Evolutionary conservation across 2,797 vertebrate genomes (phyloP).

Genomic region (Gymnoscopelus microlampas): DNA sequence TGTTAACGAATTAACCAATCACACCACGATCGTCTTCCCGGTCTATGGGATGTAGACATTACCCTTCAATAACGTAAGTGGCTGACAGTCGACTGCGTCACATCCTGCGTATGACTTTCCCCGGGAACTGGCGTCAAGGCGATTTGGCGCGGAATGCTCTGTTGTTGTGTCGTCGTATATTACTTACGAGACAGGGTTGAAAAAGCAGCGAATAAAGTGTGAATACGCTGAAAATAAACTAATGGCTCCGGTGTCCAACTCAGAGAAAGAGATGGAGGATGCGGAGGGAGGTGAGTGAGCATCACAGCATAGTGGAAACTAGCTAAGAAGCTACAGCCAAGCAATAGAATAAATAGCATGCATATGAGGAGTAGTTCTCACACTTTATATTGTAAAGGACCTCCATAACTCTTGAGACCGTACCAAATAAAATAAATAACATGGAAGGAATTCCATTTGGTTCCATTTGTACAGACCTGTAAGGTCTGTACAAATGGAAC

Average conservation of each 20-base stretch:
- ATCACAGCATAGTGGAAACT: neutral
- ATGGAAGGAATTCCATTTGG: no score
- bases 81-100: constrained; percentile 51
- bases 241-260: constrained; percentile 81
- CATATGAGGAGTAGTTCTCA: no score
- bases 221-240: constrained; percentile 6
- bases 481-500: no score
- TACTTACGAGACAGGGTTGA: neutral
- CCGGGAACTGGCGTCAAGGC: constrained; percentile 70
- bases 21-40: no score
- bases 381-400: no score
- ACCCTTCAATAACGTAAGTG: constrained; percentile 32
- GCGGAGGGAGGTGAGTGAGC: constrained; percentile 69
- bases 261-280: constrained; percentile 76
- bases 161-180: constrained; percentile 61
- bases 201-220: constrained; percentile 14
- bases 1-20: no score
- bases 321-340: no score
- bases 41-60: no score
- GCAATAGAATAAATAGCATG: no score
- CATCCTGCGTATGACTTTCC: constrained; percentile 81
- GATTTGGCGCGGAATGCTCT: constrained; percentile 78
- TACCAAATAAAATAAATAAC: no score
- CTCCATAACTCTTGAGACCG: no score
- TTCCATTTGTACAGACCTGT: no score